Conservation (phyloP, 2,113 vertebrate species). For the Micronycteris hirsuta region DNA sequence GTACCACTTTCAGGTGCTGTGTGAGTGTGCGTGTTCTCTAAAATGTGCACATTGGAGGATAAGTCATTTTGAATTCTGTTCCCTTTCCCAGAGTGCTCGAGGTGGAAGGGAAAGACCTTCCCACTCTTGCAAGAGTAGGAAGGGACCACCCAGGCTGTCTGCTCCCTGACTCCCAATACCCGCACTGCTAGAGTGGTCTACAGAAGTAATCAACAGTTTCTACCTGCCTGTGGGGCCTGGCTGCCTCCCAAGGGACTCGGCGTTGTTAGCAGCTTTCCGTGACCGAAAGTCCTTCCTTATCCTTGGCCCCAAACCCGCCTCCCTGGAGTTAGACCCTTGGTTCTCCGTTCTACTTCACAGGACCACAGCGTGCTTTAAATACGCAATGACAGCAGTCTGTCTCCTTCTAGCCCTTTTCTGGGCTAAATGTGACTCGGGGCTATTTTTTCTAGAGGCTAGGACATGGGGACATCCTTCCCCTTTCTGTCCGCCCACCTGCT, state of each 20-base stretch:
- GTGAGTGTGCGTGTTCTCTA: not conserved
- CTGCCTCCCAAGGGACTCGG: not conserved
- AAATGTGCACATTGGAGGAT: not conserved
- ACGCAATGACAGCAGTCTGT: not conserved
- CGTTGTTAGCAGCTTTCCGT: not conserved
- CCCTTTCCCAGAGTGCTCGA: not conserved
- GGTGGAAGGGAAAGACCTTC: not conserved
- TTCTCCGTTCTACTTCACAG: not conserved
- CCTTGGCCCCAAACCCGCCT: not conserved
- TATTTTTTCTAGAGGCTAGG: not conserved
- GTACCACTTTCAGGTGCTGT: not conserved
- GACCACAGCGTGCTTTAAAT: not conserved
- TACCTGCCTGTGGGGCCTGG: not conserved
- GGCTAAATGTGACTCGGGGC: not conserved
- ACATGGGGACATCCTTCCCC: not conserved
- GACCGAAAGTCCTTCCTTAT: not conserved
- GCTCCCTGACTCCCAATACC: not conserved
- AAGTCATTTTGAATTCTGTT: not conserved
- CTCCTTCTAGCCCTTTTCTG: not conserved
- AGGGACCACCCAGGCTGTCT: not conserved
- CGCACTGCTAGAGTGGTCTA: not conserved
- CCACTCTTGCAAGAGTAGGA: not conserved
- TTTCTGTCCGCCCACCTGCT: not conserved
- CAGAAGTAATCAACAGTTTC: not conserved
- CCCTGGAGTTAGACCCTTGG: not conserved